Percentiles rank a stretch among this genome's conserved stretches.
Evolutionary conservation across 2,888 invertebrate species (phyloP).

Genomic region (Drosophila meridiana): DNA sequence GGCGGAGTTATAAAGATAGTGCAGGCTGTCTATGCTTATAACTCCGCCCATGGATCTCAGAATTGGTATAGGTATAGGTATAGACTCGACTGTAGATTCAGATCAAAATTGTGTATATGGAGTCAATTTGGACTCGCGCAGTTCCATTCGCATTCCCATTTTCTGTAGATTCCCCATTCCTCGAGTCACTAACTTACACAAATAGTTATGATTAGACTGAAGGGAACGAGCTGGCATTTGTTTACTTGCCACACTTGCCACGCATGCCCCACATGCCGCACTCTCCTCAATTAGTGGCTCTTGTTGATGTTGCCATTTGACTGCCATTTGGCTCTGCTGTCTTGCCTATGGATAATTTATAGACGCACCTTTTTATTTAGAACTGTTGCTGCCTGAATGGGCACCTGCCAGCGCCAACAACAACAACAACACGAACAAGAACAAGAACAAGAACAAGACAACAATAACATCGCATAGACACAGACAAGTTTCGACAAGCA

Average conservation of each 20-base stretch:
- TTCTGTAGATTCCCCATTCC: neutral
- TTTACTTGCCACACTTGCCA: conserved; percentile 54
- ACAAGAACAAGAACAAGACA: conserved; percentile 14
- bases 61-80: neutral
- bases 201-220: conserved; percentile 30
- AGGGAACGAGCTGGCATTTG: conserved; percentile 39
- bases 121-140: neutral
- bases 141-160: neutral
- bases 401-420: conserved; percentile 30
- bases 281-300: conserved; percentile 33
- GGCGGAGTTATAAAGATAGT: no score
- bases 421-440: conserved; percentile 14
- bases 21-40: no score
- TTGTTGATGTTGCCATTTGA: conserved; percentile 55
- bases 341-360: conserved; percentile 65
- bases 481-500: conserved; percentile 43
- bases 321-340: conserved; percentile 38
- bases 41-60: no score
- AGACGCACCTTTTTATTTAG: conserved; percentile 65
- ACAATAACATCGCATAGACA: conserved; percentile 7
- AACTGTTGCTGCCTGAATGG: conserved; percentile 41
- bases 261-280: conserved; percentile 18
- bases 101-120: neutral
- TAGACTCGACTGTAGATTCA: neutral
- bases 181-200: neutral